phyloP scores from a whole-genome alignment of 2,888 invertebrate genomes.

The Rhamnusium bicolor region DNA sequence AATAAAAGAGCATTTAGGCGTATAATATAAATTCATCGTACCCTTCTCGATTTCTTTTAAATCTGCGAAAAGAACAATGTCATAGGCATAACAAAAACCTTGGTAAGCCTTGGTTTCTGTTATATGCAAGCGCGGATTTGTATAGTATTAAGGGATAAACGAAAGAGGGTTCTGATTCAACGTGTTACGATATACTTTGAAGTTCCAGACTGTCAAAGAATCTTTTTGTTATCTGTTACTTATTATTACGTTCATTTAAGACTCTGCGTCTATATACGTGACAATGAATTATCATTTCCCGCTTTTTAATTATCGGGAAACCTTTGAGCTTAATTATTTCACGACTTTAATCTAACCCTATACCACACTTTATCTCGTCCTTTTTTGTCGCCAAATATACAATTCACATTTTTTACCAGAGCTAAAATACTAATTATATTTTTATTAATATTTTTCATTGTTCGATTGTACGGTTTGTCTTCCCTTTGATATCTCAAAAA shows the following conservation, averaged over 20 bases:
- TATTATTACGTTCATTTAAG: slow-evolving; percentile 71
- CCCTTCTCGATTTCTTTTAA: slow-evolving; percentile 59
- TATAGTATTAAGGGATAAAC: slow-evolving; percentile 69
- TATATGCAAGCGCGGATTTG: slow-evolving; percentile 68
- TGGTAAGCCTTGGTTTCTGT: slow-evolving; percentile 69
- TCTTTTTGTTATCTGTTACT: slow-evolving; percentile 71
- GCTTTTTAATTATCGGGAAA: slow-evolving; percentile 70
- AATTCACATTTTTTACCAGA: neutral
- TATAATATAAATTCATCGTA: slow-evolving; percentile 53
- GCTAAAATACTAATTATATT: slow-evolving; percentile 24
- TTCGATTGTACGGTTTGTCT: neutral
- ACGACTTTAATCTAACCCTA: slow-evolving; percentile 58
- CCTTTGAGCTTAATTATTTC: slow-evolving; percentile 66
- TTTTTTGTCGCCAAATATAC: slow-evolving; percentile 5
- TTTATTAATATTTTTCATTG: slow-evolving; percentile 15
- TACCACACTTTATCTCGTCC: slow-evolving; percentile 40
- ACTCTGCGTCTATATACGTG: slow-evolving; percentile 66
- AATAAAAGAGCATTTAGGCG: slow-evolving; percentile 47
- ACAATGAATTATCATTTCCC: slow-evolving; percentile 70
- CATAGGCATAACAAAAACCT: slow-evolving; percentile 63
- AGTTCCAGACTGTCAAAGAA: slow-evolving; percentile 69
- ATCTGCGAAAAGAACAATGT: slow-evolving; percentile 67
- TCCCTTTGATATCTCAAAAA: neutral
- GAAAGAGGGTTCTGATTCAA: slow-evolving; percentile 65
- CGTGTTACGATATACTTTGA: slow-evolving; percentile 70